These are phyloP conservation scores for Streblospio benedicti DNA, from an alignment of 1,140 invertebrate species.

Conservation along the genomic window DNA sequence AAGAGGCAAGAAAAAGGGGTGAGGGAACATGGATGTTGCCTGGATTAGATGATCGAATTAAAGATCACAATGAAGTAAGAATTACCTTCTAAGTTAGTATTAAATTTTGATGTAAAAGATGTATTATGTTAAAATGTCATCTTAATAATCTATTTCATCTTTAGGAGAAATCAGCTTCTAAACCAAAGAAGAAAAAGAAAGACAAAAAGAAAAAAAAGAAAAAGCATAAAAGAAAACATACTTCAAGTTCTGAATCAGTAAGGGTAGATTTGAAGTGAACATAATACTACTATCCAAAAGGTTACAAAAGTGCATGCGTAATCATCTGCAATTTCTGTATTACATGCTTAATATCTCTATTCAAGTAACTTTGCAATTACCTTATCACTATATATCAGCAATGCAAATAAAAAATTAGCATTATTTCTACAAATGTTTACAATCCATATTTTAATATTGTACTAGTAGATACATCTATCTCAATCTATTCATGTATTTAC, in stretches of 20 bases:
- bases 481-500: no score
- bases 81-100: not conserved
- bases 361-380: no score
- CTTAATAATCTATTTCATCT: not conserved
- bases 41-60: constrained; percentile 30
- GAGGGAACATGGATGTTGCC: constrained; percentile 42
- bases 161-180: constrained; percentile 16
- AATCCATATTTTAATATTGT: no score
- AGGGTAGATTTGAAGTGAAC: not conserved
- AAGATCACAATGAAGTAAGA: constrained; percentile 30
- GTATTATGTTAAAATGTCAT: not conserved
- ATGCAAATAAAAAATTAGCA: no score
- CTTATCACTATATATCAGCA: no score
- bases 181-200: constrained; percentile 22
- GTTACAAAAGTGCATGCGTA: no score
- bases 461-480: no score
- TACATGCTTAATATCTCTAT: no score
- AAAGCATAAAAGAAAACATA: constrained; percentile 6
- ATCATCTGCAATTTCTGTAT: no score
- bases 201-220: constrained; percentile 27
- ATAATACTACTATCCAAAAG: no score
- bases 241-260: constrained; percentile 2
- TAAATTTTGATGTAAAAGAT: not conserved
- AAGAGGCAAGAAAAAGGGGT: constrained; percentile 29
- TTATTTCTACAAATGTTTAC: no score